phyloP scores from a whole-genome alignment of 2,797 vertebrate species.

The Peromyscus attwateri region DNA sequence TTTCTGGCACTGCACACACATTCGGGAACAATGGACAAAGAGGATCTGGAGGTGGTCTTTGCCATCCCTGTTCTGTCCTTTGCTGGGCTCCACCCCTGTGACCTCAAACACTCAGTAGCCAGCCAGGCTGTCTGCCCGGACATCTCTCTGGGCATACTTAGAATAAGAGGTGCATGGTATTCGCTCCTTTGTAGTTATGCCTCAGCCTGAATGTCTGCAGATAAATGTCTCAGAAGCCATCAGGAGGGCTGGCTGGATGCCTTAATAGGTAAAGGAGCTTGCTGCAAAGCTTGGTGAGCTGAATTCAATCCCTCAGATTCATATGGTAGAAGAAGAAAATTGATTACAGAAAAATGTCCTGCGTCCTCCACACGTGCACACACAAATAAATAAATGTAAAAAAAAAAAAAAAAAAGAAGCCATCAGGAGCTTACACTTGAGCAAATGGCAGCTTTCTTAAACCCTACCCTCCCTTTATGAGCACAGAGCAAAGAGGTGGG shows the following conservation, averaged over 20 bases:
- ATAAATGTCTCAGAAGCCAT: background rate
- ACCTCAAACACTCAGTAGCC: background rate
- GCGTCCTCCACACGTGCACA: too few relatives aligned
- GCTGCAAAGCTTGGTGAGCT: background rate
- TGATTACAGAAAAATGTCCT: background rate
- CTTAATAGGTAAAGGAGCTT: background rate
- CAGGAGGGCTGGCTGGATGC: background rate
- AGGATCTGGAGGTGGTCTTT: background rate
- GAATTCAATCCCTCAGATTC: background rate
- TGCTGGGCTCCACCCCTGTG: background rate
- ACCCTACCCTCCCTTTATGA: background rate
- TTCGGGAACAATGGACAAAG: conserved; percentile 13
- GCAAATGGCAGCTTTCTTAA: background rate
- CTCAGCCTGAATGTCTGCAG: background rate
- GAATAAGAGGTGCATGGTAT: background rate
- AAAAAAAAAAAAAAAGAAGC: background rate
- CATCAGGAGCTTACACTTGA: background rate
- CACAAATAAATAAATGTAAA: background rate
- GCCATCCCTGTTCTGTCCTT: background rate
- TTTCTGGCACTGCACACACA: background rate
- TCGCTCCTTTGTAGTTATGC: background rate
- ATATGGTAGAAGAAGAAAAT: background rate
- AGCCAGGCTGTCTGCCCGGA: background rate
- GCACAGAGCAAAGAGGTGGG: background rate
- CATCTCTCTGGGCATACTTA: background rate